Base-by-base conservation (phyloP, 2,113 vertebrate genomes). In the Triplophysa siluroides region DNA sequence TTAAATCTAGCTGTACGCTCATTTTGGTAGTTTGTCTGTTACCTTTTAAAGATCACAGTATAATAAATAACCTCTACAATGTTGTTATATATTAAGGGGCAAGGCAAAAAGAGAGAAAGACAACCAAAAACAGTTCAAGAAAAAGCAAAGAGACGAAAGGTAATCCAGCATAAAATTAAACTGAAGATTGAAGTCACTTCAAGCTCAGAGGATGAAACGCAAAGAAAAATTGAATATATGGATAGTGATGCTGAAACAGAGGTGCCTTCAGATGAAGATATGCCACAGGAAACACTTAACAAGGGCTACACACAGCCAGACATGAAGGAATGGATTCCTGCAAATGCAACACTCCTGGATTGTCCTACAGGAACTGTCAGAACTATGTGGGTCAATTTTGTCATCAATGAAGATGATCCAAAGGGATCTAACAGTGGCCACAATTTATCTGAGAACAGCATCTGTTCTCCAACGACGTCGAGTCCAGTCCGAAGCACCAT, bases 301-400 rank as follows among this genome's bases (percentile, higher is more conserved):
- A 69, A 80, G 1, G 69, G 84, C 9, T 78, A 78, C 2, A 0
- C 0, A 0, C 26, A 94, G 16, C 92, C 94, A 0, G 86, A 87
- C 47, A 84, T 97, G 0, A 84, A 93, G 63, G 58, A 93, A 29
- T 98, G 96, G 96, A 62, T 95, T 4, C 95, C 96, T 0, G 83
- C 87, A 26, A 14, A n/a, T 19, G 2, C 16, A 38, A 61, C 21
- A 10, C 18, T 4, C 21, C 18, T 47, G 19, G 4, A 9, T 6
- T 13, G 5, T 60, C 8, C 21, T 16, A 13, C 6, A 0, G 14
- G 11, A n/a, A 47, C 16, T 0, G 13, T 78, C 23, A 84, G 3
- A 11, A 83, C 81, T 4, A 12, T 7, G 1, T 68, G 69, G 2
- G 89, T 83, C 6, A 71, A 50, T 29, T 8, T 66, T 18, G 62